Base-by-base conservation (phyloP, 2,888 invertebrate genomes). In the Nemotelus pantherinus region DNA sequence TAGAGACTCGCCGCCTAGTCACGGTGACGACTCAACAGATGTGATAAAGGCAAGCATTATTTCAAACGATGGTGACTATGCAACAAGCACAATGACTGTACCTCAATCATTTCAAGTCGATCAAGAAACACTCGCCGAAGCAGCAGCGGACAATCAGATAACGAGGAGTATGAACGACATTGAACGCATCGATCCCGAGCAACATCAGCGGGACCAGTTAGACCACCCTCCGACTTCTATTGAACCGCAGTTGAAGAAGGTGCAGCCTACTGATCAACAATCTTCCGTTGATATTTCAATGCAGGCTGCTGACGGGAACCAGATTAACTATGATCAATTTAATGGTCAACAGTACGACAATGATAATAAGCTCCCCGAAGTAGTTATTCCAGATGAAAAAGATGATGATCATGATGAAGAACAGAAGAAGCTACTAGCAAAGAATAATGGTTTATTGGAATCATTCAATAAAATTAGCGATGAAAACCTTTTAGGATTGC, bases 401-500 rank as follows among this genome's bases (percentile, higher is more conserved):
- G 25, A 25, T 6, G n/a, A 39, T 44, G n/a, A 47, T 60, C n/a
- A 63, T 57, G 48, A 77, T 6, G 50, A 47, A n/a, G 39, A 75
- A 50, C 44, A 43, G 57, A 25, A 25, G 25, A 25, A 25, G 25
- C 58, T 77, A 43, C 74, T 63, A 10, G 55, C 63, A 10, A 53
- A 75, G 0, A 75, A 70, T 45, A 76, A 78, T 48, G 80, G 79
- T 47, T 81, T 85, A 77, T 79, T 86, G 45, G 77, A 81, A 60
- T 83, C 85, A 45, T 86, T 86, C 72, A 85, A 86, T 82, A 47
- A 63, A 53, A 39, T 78, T 10, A 41, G 2, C 41, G 70, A 70
- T 43, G 64, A 70, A 50, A 77, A 70, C 53, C 9, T 44, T 25
- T 50, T 6, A 7, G 70, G 87, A 58, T 87, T 87, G 81, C 89